Evolutionary conservation across 2,888 invertebrate genomes (phyloP), one percentile per base, ranked within the genome.

Genomic region (Eupithecia tripunctaria): DNA sequence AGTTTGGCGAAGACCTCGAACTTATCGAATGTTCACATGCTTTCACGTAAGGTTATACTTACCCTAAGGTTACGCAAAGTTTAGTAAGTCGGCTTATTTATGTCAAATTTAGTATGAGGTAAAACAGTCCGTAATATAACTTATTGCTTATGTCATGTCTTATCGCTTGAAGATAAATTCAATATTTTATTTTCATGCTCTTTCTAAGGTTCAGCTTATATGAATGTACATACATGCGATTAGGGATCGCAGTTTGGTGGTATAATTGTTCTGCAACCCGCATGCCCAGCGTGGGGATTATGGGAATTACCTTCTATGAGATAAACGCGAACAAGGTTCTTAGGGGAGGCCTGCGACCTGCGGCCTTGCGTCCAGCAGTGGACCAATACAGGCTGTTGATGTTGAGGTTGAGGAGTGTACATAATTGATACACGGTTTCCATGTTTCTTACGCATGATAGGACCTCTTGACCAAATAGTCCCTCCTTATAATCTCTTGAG

Each of bases 1-100:
- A 79, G 77, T 79, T 79, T 62, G 62, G 29, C 68, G 51, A 75
- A 76, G 77, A 77, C 74, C 76, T 64, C 74, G 71, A 79, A 79
- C 79, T 79, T 77, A 75, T 74, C 77, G 74, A 77, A 76, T 75
- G 77, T 77, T 76, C 77, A 68, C 76, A 74, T 77, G 77, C 75
- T 70, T 72, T 51, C 67, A 71, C 68, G 72, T 72, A 67, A 76
- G 56, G 72, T 71, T 64, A 51, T 71, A 73, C 69, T 68, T 67
- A 67, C 68, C 62, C 25, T 72, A 67, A 59, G 47, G 75, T 72
- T 72, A 67, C 71, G 43, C 71, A 38, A 72, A 71, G 56, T 69
- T 74, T 56, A 5, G 43, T 29, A 68, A 71, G 32, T 67, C 64
- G 64, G 38, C 38, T 72, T 70, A 71, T 62, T 60, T 74, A 70